phyloP scores from a whole-genome alignment of 2,113 vertebrate genomes.

The Taurulus bubalis region DNA sequence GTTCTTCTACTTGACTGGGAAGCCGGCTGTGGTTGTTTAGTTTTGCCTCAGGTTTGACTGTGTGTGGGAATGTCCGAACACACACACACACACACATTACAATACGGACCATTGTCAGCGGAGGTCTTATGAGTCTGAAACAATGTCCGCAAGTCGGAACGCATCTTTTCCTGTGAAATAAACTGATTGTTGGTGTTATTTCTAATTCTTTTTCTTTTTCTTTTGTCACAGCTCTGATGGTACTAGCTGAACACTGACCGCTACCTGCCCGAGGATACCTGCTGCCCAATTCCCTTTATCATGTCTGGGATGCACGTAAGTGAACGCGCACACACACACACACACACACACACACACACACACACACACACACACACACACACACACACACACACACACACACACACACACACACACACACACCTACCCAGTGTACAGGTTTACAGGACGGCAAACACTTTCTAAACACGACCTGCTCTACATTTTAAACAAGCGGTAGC shows the following conservation, averaged over 20 bases:
- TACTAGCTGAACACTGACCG: slow-evolving; percentile 76
- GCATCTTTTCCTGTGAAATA: neutral
- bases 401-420: too few relatives aligned
- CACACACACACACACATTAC: neutral
- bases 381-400: too few relatives aligned
- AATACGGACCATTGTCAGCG: neutral
- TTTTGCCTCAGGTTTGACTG: neutral
- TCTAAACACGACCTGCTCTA: neutral
- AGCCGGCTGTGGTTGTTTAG: neutral
- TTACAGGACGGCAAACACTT: neutral
- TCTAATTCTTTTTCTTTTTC: slow-evolving; percentile 15
- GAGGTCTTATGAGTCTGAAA: neutral
- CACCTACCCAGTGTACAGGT: neutral
- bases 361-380: too few relatives aligned
- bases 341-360: too few relatives aligned
- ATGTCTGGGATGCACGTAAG: slow-evolving; percentile 83
- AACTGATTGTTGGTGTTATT: neutral
- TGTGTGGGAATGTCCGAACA: neutral
- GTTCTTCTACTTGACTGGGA: neutral
- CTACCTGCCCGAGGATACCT: slow-evolving; percentile 74
- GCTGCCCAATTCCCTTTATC: slow-evolving; percentile 72
- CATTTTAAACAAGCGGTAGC: neutral
- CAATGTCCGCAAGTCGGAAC: neutral
- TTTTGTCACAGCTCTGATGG: slow-evolving; percentile 78
- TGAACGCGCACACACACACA: neutral